Conservation (phyloP, 1,140 invertebrate genomes). For the Leptopilina boulardi region DNA sequence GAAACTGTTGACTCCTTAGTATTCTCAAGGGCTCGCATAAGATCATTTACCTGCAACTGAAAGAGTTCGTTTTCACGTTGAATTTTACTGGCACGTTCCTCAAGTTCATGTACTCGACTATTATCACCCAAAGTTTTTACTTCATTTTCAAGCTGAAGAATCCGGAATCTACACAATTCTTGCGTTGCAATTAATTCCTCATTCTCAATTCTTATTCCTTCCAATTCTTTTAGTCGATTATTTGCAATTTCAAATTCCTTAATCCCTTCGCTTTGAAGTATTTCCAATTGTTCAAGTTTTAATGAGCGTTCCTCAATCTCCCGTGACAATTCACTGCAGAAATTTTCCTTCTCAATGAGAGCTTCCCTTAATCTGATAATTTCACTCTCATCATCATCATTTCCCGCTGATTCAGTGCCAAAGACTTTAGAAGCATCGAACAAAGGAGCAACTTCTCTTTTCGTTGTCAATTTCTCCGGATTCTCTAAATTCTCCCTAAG, state of each 20-base stretch:
- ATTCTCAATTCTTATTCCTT: conserved; percentile 15
- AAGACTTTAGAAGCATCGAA: conserved; percentile 65
- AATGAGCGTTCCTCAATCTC: conserved; percentile 44
- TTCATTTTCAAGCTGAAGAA: conserved; percentile 58
- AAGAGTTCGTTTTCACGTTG: conserved; percentile 53
- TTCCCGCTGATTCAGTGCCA: conserved; percentile 28
- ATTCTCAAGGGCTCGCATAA: conserved; percentile 49
- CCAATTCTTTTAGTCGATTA: conserved; percentile 43
- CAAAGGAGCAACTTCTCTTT: conserved; percentile 60
- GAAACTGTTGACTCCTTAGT: conserved; percentile 33
- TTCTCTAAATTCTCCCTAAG: conserved; percentile 67
- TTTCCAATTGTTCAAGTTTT: conserved; percentile 41
- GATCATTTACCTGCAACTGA: conserved; percentile 60
- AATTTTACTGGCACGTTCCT: conserved; percentile 45
- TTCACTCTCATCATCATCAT: conserved; percentile 44
- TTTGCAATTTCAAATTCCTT: conserved; percentile 43
- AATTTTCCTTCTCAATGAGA: conserved; percentile 50
- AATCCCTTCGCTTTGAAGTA: conserved; percentile 43
- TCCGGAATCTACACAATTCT: conserved; percentile 48
- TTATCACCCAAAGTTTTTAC: conserved; percentile 44
- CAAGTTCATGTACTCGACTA: conserved; percentile 52
- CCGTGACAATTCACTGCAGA: conserved; percentile 52
- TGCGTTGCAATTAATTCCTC: conserved; percentile 40
- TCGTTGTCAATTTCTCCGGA: conserved; percentile 55
- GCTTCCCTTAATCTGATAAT: conserved; percentile 49